Conservation (phyloP, 2,797 vertebrate species). For the Epinephelus awoara region DNA sequence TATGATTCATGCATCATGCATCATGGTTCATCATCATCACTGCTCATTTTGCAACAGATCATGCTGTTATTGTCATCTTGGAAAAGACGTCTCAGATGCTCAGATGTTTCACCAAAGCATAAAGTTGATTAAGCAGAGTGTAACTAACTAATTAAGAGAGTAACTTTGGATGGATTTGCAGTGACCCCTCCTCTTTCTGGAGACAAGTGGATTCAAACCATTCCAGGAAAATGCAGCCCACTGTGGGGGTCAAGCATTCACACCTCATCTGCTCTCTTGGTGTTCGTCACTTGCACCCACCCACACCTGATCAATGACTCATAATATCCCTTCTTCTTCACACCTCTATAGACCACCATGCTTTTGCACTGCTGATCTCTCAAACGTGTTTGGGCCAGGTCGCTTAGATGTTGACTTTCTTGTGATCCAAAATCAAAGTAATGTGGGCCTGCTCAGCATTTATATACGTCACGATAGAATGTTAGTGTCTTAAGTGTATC, state of each 20-base stretch:
- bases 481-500: not conserved
- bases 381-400: not conserved
- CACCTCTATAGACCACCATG: conserved; percentile 6
- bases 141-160: too few relatives aligned
- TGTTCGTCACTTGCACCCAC: not conserved
- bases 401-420: conserved; percentile 2
- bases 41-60: too few relatives aligned
- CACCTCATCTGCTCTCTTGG: not conserved
- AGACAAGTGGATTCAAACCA: not conserved
- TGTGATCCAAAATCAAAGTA: not conserved
- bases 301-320: conserved; percentile 36
- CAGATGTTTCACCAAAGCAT: not conserved
- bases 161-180: not conserved
- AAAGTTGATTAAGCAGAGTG: not conserved
- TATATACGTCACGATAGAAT: not conserved
- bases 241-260: not conserved
- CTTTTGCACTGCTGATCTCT: conserved; percentile 11
- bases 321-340: conserved; percentile 7
- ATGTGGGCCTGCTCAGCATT: not conserved
- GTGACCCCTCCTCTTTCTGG: not conserved
- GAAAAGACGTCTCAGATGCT: not conserved
- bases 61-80: not conserved
- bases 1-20: conserved; percentile 1
- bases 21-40: too few relatives aligned
- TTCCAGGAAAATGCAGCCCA: not conserved